Evolutionary conservation across 2,113 vertebrate genomes (phyloP), one percentile per base, ranked within the genome.

Genomic region (Hydrolagus affinis): DNA sequence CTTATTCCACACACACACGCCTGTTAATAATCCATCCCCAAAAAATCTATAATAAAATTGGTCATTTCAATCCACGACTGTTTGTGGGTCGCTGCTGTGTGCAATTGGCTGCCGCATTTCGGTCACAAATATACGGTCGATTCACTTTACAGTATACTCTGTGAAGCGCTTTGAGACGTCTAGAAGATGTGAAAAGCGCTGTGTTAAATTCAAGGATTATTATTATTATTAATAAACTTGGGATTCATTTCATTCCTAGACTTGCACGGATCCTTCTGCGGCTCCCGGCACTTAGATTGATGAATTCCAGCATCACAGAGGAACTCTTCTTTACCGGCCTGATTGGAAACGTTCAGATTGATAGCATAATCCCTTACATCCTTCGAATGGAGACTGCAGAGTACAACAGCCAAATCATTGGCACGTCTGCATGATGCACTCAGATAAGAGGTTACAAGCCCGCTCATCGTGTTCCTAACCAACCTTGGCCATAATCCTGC

Each of bases 301-400:
- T 99, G 98, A 99, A 95, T 91, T 98, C 96, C 86, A 95, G 91
- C 90, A 97, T 99, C 91, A 99, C 97, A 0, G 98, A 99, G 90
- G 98, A 99, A 92, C 96, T 99, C 2, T 99, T 99, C 92, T 99
- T 99, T 89, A 98, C 98, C 0, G 97, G 97, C 86, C 94, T 99
- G 86, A 99, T 99, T 86, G 98, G 98, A 87, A 98, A 97, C 32
- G 97, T 99, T 86, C 97, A 97, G 1, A 99, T 99, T 87, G 98
- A 99, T 94, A 99, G 97, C 91, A 99, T 99, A 89, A 99, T 99
- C 90, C 98, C 98, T 23, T 99, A 99, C 90, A 99, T 99, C 89
- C 96, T 99, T 86, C 98, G 98, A 93, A 99, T 99, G 98, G 98
- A 99, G 91, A 98, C 97, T 0, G 96, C 97, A 9, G 97, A 99